Base-by-base conservation (phyloP, 2,888 invertebrate species). In the Caenorhabditis japonica region DNA sequence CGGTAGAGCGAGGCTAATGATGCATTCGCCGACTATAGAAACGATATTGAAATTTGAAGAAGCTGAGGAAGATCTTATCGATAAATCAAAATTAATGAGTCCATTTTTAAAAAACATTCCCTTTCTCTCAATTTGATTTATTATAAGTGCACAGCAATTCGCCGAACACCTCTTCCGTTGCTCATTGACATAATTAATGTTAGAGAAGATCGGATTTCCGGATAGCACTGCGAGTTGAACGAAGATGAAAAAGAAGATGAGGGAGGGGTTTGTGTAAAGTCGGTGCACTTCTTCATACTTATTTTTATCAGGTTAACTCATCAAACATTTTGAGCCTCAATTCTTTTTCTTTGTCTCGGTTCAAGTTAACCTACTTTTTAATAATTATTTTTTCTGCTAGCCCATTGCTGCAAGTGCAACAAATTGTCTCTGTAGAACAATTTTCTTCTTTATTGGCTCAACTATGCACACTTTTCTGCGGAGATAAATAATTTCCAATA, bases 271-370 rank as follows among this genome's bases (percentile, higher is more conserved):
- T 51, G 66, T 66, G 66, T 66, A 66, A 66, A 56, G 66, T 56
- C 43, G 43, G 44, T 51, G 51, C 38, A 38, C 56, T 46, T 56
- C 64, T 43, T 23, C 49, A 30, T 30, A 30, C 30, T 23, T 46
- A 47, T 56, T 60, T 70, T 70, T 70, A 70, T 70, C 70, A 70
- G 61, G 56, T 62, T 70, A 70, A 70, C 70, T 70, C 61, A 70
- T 70, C 70, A 66, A 66, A 66, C 56, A 56, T 64, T 64, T 47
- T 49, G n/a, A n/a, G n/a, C n/a, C n/a, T n/a, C n/a, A n/a, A n/a
- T n/a, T n/a, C n/a, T n/a, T n/a, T n/a, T n/a, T n/a, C n/a, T n/a
- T n/a, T n/a, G n/a, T n/a, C n/a, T 52, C 52, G 38, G 41, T 43
- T 19, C n/a, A 36, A 23, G 44, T 13, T 17, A 12, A 27, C 43